These are phyloP conservation scores for Antidorcas marsupialis DNA, from an alignment of 2,113 vertebrate species.

Conservation along the genomic window DNA sequence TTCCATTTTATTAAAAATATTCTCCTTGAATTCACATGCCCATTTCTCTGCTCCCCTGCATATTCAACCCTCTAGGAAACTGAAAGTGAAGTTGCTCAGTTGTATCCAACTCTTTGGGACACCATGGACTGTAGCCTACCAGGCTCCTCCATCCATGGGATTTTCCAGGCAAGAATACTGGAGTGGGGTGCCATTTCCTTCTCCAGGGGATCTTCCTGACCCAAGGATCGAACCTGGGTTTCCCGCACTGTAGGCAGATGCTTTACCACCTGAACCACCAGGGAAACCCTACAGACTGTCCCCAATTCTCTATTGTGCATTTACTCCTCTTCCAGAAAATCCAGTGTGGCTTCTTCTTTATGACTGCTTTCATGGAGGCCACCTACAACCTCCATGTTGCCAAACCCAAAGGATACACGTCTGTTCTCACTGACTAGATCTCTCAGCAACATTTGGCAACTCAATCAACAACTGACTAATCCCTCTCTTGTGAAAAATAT, in stretches of 20 bases:
- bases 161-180: neutral
- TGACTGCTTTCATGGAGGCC: neutral
- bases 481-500: neutral
- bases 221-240: neutral
- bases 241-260: neutral
- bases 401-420: neutral
- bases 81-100: neutral
- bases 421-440: neutral
- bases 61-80: neutral
- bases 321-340: neutral
- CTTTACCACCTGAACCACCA: neutral
- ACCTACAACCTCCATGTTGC: neutral
- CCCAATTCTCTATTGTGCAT: neutral
- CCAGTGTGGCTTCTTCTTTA: neutral
- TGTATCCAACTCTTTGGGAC: neutral
- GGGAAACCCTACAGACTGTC: neutral
- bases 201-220: neutral
- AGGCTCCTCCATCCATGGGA: neutral
- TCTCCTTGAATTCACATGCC: neutral
- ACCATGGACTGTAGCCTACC: neutral
- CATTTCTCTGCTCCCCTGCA: neutral
- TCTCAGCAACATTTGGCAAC: neutral
- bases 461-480: neutral
- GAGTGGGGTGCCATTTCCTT: neutral
- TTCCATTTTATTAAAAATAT: neutral